A percentile compares a stretch with the other conserved stretches of the same genome.
Evolutionary conservation across 37 sponge, comb jelly and placozoan genomes (phyloP).

Genomic region (Aplysina aerophoba): DNA sequence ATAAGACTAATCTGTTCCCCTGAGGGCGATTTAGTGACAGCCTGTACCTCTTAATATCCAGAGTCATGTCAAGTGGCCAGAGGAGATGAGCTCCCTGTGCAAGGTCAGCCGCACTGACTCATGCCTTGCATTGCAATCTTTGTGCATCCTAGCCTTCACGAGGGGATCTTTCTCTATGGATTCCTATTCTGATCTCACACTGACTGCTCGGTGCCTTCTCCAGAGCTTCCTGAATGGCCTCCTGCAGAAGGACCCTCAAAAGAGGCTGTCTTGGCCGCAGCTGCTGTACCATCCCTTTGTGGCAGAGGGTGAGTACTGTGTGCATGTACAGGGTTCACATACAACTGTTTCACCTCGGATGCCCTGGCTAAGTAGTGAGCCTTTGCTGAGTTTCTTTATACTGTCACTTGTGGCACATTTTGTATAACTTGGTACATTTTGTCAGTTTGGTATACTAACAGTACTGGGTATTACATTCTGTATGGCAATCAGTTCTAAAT

Average conservation of each 20-base stretch:
- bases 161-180: too few relatives aligned
- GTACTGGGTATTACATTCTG: too few relatives aligned
- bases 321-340: not conserved
- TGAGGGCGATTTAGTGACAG: not conserved
- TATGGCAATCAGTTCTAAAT: too few relatives aligned
- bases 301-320: constrained; percentile 24
- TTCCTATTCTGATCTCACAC: too few relatives aligned
- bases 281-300: constrained; percentile 93
- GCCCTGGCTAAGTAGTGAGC: not conserved
- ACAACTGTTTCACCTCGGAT: not conserved
- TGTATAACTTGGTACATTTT: not conserved
- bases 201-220: not conserved
- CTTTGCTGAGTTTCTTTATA: not conserved
- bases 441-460: too few relatives aligned
- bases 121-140: not conserved
- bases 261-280: constrained; percentile 89
- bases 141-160: not conserved
- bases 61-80: constrained; percentile 78
- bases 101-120: constrained; percentile 22
- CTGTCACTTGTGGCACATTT: too few relatives aligned
- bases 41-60: too few relatives aligned
- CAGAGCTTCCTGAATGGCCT: constrained; percentile 78
- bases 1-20: too few relatives aligned
- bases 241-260: constrained; percentile 80
- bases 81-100: constrained; percentile 70